These are phyloP conservation scores for Grus americana DNA, from an alignment of 2,113 vertebrate genomes.

Conservation along the genomic window DNA sequence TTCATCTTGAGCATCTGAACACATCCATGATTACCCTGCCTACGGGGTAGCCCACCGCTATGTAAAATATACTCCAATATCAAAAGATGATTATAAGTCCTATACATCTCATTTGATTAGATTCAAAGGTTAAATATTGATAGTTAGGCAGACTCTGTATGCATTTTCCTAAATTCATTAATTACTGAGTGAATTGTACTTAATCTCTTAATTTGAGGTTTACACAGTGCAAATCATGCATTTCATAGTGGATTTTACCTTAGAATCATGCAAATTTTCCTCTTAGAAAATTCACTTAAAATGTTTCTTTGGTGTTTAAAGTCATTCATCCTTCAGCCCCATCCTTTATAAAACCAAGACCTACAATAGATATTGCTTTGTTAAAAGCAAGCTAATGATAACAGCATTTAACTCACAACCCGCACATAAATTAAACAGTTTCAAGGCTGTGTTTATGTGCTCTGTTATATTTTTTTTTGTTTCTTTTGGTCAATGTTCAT, in stretches of 20 bases:
- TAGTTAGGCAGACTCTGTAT: neutral
- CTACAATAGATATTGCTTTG: slow-evolving; percentile 35
- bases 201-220: neutral
- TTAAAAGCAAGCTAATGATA: slow-evolving; percentile 38
- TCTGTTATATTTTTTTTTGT: slow-evolving; percentile 3
- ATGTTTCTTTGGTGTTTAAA: slow-evolving; percentile 4
- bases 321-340: neutral
- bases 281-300: slow-evolving; percentile 39
- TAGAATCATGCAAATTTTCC: slow-evolving; percentile 14
- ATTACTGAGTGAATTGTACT: neutral
- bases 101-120: neutral
- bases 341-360: neutral
- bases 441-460: neutral
- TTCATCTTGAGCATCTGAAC: neutral
- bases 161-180: neutral
- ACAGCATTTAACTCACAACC: slow-evolving; percentile 54
- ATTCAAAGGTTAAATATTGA: neutral
- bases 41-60: neutral
- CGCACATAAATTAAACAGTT: slow-evolving; percentile 28
- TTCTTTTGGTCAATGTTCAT: slow-evolving; percentile 52
- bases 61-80: neutral
- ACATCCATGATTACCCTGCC: neutral
- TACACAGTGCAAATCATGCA: neutral
- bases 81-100: neutral
- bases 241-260: neutral